Evolutionary conservation across 2,113 vertebrate genomes (phyloP).

Genomic region (Alectura lathami): DNA sequence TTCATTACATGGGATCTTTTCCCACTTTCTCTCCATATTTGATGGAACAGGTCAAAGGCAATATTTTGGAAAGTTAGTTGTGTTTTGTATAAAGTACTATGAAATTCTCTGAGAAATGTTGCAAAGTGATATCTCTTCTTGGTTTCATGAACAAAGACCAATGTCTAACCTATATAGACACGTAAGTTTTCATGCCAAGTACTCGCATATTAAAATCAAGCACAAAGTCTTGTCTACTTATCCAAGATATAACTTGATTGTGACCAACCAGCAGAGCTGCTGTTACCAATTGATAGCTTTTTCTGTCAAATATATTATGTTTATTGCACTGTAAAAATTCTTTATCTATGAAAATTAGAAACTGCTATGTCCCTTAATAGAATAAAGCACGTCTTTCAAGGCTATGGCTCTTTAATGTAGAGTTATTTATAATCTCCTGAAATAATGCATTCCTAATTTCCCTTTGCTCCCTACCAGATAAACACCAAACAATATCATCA

Average conservation of each 20-base stretch:
- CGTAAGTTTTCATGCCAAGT: not conserved
- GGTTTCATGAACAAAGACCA: not conserved
- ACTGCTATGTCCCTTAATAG: not conserved
- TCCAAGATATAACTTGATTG: not conserved
- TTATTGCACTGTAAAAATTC: not conserved
- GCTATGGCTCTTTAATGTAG: not conserved
- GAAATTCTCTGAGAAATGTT: not conserved
- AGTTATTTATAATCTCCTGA: conserved; percentile 21
- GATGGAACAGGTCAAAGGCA: not conserved
- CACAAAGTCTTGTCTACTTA: not conserved
- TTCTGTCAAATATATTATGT: no score
- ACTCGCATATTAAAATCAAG: not conserved
- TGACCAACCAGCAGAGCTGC: not conserved
- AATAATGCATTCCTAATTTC: not conserved
- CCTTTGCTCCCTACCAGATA: not conserved
- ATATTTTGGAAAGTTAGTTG: not conserved
- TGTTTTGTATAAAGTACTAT: not conserved
- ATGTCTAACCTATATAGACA: not conserved
- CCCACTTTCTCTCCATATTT: not conserved
- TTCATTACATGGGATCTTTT: not conserved
- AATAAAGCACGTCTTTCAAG: not conserved
- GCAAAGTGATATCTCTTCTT: not conserved
- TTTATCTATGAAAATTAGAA: not conserved
- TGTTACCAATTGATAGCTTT: no score
- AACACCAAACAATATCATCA: conserved; percentile 29